Conservation (phyloP, 2,888 invertebrate genomes). For the Malthinus seriepunctatus region DNA sequence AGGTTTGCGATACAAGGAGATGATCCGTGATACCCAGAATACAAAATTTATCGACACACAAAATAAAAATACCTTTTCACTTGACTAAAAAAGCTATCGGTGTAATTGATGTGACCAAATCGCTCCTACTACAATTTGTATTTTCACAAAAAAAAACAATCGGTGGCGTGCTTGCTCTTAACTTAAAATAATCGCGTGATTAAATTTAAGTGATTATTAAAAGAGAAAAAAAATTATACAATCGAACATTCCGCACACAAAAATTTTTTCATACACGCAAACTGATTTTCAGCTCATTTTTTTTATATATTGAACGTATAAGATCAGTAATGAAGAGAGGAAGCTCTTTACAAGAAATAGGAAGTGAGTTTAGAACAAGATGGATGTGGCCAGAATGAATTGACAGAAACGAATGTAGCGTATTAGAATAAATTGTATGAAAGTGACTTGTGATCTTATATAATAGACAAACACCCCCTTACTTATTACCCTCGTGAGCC, state of each 20-base stretch:
- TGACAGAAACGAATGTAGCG: slow-evolving; percentile 31
- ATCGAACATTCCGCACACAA: slow-evolving; percentile 9
- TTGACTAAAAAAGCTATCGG: slow-evolving; percentile 35
- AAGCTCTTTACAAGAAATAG: slow-evolving; percentile 25
- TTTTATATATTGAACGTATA: too few relatives aligned
- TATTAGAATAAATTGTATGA: slow-evolving; percentile 24
- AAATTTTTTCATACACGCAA: slow-evolving; percentile 22
- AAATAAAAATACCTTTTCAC: slow-evolving; percentile 38
- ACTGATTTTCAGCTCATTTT: slow-evolving; percentile 12
- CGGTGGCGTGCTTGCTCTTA: not conserved
- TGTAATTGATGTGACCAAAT: slow-evolving; percentile 35
- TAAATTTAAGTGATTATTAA: slow-evolving; percentile 7
- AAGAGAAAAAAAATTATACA: not conserved
- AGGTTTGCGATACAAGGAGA: slow-evolving; percentile 35
- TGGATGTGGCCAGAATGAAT: slow-evolving; percentile 28
- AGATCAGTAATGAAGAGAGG: slow-evolving; percentile 28
- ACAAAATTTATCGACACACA: slow-evolving; percentile 36
- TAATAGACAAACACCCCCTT: slow-evolving; percentile 8
- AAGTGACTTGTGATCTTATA: slow-evolving; percentile 15
- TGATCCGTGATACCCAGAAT: slow-evolving; percentile 39
- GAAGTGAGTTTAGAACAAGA: slow-evolving; percentile 29
- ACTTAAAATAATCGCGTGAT: slow-evolving; percentile 7
- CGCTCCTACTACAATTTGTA: slow-evolving; percentile 6
- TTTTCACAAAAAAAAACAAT: not conserved
- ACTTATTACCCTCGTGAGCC: too few relatives aligned